These are phyloP conservation scores for Thereva unica DNA, from an alignment of 2,888 invertebrate genomes.

Conservation along the genomic window DNA sequence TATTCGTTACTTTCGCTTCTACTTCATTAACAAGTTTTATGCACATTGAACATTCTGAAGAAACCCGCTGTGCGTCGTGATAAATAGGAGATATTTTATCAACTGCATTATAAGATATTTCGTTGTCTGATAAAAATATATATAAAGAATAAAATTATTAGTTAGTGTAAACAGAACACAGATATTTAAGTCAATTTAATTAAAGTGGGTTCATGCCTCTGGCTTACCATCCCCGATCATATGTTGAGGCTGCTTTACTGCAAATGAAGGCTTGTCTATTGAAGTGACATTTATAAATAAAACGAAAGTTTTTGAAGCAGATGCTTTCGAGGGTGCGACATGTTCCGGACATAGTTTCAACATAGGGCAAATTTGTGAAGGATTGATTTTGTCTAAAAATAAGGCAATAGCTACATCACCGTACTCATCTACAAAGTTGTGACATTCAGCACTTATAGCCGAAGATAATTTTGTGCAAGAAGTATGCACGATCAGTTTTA, in stretches of 20 bases:
- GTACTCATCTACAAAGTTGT: conserved; percentile 76
- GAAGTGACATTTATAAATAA: conserved; percentile 46
- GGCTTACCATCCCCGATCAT: conserved; percentile 74
- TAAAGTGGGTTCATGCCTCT: conserved; percentile 62
- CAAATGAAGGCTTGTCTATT: conserved; percentile 72
- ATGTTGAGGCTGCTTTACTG: conserved; percentile 75
- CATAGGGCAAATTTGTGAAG: conserved; percentile 65
- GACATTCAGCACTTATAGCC: conserved; percentile 67
- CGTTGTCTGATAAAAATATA: conserved; percentile 65
- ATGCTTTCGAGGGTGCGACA: conserved; percentile 62
- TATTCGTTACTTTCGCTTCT: conserved; percentile 52
- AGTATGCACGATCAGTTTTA: conserved; percentile 68
- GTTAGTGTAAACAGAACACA: conserved; percentile 35
- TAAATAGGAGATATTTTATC: conserved; percentile 56
- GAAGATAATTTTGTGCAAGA: conserved; percentile 72
- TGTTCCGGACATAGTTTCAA: conserved; percentile 69
- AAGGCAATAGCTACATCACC: conserved; percentile 79
- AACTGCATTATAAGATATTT: conserved; percentile 67
- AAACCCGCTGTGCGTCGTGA: conserved; percentile 42
- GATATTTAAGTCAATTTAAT: conserved; percentile 37
- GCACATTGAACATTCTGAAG: conserved; percentile 54
- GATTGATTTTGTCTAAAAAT: conserved; percentile 66
- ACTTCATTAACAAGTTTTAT: conserved; percentile 51
- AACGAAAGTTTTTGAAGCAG: conserved; percentile 52
- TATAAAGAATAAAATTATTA: conserved; percentile 46